Base-by-base conservation (phyloP, 2,797 vertebrate genomes). In the Potorous gilbertii region DNA sequence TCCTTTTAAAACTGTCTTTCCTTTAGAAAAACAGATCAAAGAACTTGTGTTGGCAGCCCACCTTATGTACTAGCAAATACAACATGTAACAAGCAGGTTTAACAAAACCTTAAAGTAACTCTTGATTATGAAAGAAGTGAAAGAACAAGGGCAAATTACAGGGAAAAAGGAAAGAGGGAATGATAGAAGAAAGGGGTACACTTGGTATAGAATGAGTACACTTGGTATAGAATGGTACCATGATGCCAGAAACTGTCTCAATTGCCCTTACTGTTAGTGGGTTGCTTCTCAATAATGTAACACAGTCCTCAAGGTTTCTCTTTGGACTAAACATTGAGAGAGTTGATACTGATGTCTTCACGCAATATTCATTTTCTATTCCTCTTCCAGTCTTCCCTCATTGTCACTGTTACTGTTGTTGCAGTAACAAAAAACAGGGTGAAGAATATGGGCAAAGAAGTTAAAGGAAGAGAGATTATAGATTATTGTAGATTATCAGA, bases 391-490 rank as follows among this genome's bases (percentile, higher is more conserved):
- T 34, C 62, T 27, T 81, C 4, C 2, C 74, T 24, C 12, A 1
- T 40, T 62, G 62, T 62, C 5, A 5, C 34, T 62, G 13, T n/a
- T 40, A 40, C 0, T 74, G n/a, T 74, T n/a, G 4, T n/a, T 66
- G 34, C 13, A 40, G 18, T 81, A 81, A 81, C 66, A 21, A 81
- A 46, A 81, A 46, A 6, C 13, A 24, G 24, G 55, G 13, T 18
- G 52, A 1, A 50, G 91, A 59, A 3, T 12, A 21, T 11, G 13
- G 13, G 91, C 57, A 93, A 91, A 92, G 28, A 52, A 62, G 57
- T 29, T 93, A 56, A 55, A 92, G 92, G 59, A 94, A 94, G 90
- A 91, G 31, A 46, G 21, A 21, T n/a, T n/a, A n/a, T n/a, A n/a
- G n/a, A n/a, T n/a, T 21, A 56, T 9, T 55, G 3, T 28, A 0